Base-by-base conservation (phyloP, 2,113 vertebrate species). In the Semnornis frantzii region DNA sequence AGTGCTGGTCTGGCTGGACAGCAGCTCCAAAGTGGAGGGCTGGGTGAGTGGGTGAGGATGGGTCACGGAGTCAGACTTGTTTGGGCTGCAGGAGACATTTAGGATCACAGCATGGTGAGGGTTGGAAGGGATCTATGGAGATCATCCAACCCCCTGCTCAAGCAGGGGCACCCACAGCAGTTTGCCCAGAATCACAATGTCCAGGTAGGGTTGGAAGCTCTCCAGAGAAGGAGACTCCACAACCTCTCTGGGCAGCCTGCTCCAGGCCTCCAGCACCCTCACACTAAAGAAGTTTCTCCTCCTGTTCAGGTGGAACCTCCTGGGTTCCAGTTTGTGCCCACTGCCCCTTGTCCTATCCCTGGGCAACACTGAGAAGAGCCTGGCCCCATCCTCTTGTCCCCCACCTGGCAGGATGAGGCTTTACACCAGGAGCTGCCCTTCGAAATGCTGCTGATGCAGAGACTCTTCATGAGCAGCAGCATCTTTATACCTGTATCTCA, bases 41-140 rank as follows among this genome's bases (percentile, higher is more conserved):
- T 7, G 1, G 2, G 1, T 2, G 17, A 18, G 19, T 4, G 31
- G 39, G 27, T 18, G 30, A 30, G 65, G 48, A 6, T 6, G 3
- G 6, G 12, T 8, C 24, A 4, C 8, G 24, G 23, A 52, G 25
- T 52, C 50, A 24, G 50, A 24, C 50, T 52, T 52, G 50, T 52
- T 24, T 12, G 24, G 23, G 12, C 23, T 52, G 50, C 12, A 52
- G 48, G 10, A 21, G 48, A 48, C 48, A 10, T 48, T 21, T 48
- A 52, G 24, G 50, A 52, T 52, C 62, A 34, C 62, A 39, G 34
- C 24, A 4, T 27, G 62, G 34, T 39, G 34, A 15, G 24, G 34
- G 60, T 33, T 60, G 33, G 12, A 63, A 63, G 34, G 34, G 24
- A 10, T 33, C 34, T 39, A 24, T 64, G 62, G 62, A 15, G 15